phyloP scores from a whole-genome alignment of 2,113 vertebrate species.

The Euleptes europaea region DNA sequence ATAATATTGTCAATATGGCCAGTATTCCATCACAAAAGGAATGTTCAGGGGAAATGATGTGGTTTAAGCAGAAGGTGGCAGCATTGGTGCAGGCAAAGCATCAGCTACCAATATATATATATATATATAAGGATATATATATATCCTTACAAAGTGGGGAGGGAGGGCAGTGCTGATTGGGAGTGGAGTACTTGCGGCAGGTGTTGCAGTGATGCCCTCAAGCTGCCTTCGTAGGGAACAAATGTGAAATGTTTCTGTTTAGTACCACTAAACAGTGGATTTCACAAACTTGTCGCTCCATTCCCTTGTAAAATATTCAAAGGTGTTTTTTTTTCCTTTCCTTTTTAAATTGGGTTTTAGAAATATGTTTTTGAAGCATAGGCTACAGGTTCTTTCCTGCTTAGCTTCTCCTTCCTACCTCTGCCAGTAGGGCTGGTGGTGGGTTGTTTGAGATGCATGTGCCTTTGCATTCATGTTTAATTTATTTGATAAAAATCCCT shows the following conservation, averaged over 20 bases:
- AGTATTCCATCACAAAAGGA: background rate
- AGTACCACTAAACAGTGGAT: constrained; percentile 58
- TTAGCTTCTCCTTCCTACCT: background rate
- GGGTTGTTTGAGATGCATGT: background rate
- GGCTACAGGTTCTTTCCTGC: constrained; percentile 46
- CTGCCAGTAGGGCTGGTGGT: background rate
- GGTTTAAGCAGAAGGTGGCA: constrained; percentile 68
- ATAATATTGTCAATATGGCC: background rate
- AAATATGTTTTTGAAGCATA: constrained; percentile 57
- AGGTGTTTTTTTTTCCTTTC: background rate
- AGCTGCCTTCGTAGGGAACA: constrained; percentile 32
- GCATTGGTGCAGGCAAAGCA: constrained; percentile 35
- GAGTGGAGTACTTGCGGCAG: constrained; percentile 47
- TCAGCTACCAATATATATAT: fast-evolving
- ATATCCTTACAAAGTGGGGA: fast-evolving
- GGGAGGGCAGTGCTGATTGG: background rate
- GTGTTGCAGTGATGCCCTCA: constrained; percentile 48
- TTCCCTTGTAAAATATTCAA: constrained; percentile 71
- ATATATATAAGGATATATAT: too few species aligned
- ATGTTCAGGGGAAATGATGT: background rate
- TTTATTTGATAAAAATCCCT: background rate
- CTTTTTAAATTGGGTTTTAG: constrained; percentile 28
- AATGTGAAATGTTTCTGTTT: constrained; percentile 46
- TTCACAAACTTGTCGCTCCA: constrained; percentile 52
- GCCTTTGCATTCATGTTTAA: background rate